Percentiles rank a stretch among this genome's conserved stretches.
These are phyloP conservation scores for Misgurnus mizolepis DNA, from an alignment of 2,113 vertebrate genomes.

Conservation along the genomic window DNA sequence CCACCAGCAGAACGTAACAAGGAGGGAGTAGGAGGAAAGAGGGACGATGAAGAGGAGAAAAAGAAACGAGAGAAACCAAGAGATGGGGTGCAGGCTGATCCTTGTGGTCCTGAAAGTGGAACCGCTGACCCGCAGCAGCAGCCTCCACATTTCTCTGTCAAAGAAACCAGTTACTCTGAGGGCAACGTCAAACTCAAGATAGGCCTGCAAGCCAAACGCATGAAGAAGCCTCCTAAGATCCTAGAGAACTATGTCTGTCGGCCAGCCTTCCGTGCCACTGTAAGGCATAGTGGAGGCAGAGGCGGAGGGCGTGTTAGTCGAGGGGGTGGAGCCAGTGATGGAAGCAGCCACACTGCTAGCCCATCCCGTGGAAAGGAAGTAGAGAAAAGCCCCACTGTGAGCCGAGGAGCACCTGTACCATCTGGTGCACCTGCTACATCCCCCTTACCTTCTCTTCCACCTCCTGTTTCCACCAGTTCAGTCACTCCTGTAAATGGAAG, in stretches of 20 bases:
- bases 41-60: constrained; percentile 77
- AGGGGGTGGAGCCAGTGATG: constrained; percentile 58
- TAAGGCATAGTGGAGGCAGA: constrained; percentile 73
- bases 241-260: constrained; percentile 97
- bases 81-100: constrained; percentile 54
- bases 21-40: constrained; percentile 74
- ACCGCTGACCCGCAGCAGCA: constrained; percentile 62
- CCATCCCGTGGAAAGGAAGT: constrained; percentile 65
- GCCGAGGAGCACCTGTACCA: constrained; percentile 57
- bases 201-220: constrained; percentile 93
- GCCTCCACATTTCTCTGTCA: constrained; percentile 91
- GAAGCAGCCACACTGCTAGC: constrained; percentile 58
- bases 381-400: constrained; percentile 68
- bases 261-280: constrained; percentile 92
- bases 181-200: constrained; percentile 97
- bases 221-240: constrained; percentile 97
- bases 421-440: constrained; percentile 57
- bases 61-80: constrained; percentile 72
- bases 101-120: constrained; percentile 53
- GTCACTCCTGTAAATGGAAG: constrained; percentile 71
- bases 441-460: constrained; percentile 60
- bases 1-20: constrained; percentile 72
- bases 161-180: constrained; percentile 91
- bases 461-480: constrained; percentile 59
- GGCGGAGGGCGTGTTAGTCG: constrained; percentile 63